A percentile compares a stretch with the other conserved stretches of the same genome.
Conservation (phyloP, 2,797 vertebrate species). For the Gallinago stenura region DNA sequence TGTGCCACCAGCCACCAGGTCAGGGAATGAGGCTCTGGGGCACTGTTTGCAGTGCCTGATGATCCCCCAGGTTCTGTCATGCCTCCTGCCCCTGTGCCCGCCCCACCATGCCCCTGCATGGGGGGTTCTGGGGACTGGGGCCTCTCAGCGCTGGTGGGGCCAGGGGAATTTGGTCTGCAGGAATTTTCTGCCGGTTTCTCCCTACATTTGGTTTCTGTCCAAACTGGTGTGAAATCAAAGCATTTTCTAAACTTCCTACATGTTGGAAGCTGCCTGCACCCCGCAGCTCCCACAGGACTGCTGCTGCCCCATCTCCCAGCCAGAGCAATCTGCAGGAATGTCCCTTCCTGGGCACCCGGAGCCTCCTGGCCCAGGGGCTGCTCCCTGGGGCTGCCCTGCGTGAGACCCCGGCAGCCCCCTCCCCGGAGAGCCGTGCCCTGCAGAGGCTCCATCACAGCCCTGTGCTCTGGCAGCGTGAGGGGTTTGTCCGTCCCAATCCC, state of each 20-base stretch:
- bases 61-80: neutral
- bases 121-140: neutral
- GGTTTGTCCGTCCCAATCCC: neutral
- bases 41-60: fast-evolving
- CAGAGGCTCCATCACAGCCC: neutral
- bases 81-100: neutral
- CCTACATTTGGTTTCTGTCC: neutral
- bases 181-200: neutral
- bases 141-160: neutral
- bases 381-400: neutral
- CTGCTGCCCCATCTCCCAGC: neutral
- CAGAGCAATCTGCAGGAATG: fast-evolving
- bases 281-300: neutral
- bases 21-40: neutral
- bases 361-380: fast-evolving
- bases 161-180: neutral
- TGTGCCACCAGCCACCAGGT: neutral
- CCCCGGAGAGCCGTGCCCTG: neutral
- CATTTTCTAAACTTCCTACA: neutral
- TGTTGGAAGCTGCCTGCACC: neutral
- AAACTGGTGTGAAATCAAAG: neutral
- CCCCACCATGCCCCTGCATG: fast-evolving
- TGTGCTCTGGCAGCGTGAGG: neutral
- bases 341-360: neutral
- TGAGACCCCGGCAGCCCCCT: neutral